phyloP scores from a whole-genome alignment of 2,113 vertebrate species.

The Acanthisitta chloris region DNA sequence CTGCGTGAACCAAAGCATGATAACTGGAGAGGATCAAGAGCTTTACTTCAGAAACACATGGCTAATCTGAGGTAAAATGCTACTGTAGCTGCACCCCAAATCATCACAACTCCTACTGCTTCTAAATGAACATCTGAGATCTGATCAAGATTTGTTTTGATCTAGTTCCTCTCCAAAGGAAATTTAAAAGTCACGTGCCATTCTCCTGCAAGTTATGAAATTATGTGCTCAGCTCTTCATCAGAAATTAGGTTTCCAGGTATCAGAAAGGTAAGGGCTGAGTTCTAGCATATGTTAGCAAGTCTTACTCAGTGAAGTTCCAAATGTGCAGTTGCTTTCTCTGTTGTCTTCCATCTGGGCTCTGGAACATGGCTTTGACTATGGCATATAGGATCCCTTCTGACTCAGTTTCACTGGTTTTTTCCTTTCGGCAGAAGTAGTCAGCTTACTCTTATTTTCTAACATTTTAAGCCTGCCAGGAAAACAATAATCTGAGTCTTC shows the following conservation, averaged over 20 bases:
- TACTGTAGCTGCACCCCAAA: background rate
- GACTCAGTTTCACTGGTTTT: background rate
- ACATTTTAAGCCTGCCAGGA: background rate
- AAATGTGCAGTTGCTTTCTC: background rate
- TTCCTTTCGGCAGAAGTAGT: background rate
- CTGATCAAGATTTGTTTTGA: background rate
- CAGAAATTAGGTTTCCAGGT: background rate
- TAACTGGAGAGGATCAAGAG: background rate
- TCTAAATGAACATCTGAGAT: background rate
- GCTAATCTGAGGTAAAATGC: background rate
- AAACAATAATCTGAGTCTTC: background rate
- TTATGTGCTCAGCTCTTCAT: background rate
- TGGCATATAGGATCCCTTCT: background rate
- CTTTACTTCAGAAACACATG: background rate
- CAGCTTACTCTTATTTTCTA: background rate
- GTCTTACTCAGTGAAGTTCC: background rate
- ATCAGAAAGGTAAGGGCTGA: background rate
- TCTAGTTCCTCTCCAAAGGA: background rate
- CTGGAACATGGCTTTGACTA: background rate
- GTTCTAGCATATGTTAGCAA: background rate
- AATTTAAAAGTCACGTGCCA: background rate
- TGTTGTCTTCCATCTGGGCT: background rate
- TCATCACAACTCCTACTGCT: background rate
- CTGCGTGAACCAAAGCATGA: background rate
- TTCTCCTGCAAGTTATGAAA: background rate